Evolutionary conservation across 2,888 invertebrate species (phyloP), one percentile per base, ranked within the genome.

Genomic region (Eupithecia centaureata): DNA sequence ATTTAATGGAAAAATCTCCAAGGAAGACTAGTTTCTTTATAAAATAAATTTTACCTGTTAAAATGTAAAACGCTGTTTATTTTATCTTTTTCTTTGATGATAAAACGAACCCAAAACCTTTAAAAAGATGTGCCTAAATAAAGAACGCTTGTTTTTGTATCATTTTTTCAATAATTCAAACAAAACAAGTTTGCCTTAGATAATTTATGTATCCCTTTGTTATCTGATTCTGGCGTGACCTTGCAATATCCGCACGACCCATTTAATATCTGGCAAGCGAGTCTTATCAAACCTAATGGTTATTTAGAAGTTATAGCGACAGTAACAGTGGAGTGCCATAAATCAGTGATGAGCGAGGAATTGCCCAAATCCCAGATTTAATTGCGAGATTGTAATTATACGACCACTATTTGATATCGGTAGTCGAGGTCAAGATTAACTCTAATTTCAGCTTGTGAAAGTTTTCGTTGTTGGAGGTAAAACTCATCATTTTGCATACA

Each of bases 291-390:
- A 64, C 63, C 69, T 76, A 72, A 74, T 71, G 61, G 69, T 61
- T 67, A 71, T 76, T 72, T 71, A 68, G 69, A 68, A 74, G 74
- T 72, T 71, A 76, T 74, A 63, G 70, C 66, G 67, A 59, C 69
- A 73, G 68, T 69, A 64, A 71, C 71, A 70, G 65, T 54, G 73
- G 59, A 66, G 73, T 68, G 42, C 63, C 60, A 74, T 76, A 76
- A 76, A 76, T 76, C 72, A 74, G 69, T 61, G 62, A 70, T 67
- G 72, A 73, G 67, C 70, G 67, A 70, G 71, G 74, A 70, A 73
- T 70, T 61, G 65, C 54, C 66, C 66, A 72, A 70, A 70, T 71
- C 67, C 68, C 71, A 33, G 66, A 69, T 74, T 75, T 74, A 76
- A 76, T 76, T 76, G 71, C 72, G 54, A 72, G 68, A 69, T 73